Evolutionary conservation across 2,797 vertebrate species (phyloP).

Genomic region (Adrianichthys oophorus): DNA sequence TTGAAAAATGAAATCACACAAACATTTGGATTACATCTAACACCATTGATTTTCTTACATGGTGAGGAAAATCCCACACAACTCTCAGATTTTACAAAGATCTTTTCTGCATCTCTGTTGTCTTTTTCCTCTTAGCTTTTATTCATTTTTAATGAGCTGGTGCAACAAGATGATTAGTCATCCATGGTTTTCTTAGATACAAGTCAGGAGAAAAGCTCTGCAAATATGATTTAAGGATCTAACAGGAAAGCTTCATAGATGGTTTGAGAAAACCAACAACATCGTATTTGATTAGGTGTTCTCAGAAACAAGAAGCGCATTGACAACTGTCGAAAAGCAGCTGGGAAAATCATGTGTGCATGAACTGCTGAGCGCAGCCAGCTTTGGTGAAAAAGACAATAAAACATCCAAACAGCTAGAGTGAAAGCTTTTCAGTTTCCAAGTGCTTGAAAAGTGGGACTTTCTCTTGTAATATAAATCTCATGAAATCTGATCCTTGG

Average conservation of each 20-base stretch:
- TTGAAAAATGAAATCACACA: conserved; percentile 29
- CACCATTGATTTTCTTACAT: conserved; percentile 29
- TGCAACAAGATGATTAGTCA: conserved; percentile 49
- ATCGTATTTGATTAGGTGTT: conserved; percentile 44
- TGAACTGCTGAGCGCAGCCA: conserved; percentile 41
- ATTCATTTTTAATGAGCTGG: conserved; percentile 29
- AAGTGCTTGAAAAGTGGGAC: conserved; percentile 61
- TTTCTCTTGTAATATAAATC: conserved; percentile 62
- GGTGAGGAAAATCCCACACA: conserved; percentile 18
- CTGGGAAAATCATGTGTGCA: conserved; percentile 44
- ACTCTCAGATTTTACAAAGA: conserved; percentile 14
- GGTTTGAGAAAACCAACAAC: conserved; percentile 19
- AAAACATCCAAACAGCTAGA: conserved; percentile 30
- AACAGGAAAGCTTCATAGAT: conserved; percentile 39
- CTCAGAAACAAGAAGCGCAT: conserved; percentile 40
- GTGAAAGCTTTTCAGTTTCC: conserved; percentile 47
- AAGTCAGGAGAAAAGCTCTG: conserved; percentile 35
- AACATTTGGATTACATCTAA: conserved; percentile 35
- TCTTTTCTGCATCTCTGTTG: conserved; percentile 19
- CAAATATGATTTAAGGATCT: conserved; percentile 30
- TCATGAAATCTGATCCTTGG: conserved; percentile 63
- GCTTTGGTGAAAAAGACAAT: conserved; percentile 63
- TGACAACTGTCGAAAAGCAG: conserved; percentile 46
- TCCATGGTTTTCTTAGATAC: conserved; percentile 30
- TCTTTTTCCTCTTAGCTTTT: conserved; percentile 18